Base-by-base conservation (phyloP, 2,888 invertebrate species). In the Hypomecis punctinalis region DNA sequence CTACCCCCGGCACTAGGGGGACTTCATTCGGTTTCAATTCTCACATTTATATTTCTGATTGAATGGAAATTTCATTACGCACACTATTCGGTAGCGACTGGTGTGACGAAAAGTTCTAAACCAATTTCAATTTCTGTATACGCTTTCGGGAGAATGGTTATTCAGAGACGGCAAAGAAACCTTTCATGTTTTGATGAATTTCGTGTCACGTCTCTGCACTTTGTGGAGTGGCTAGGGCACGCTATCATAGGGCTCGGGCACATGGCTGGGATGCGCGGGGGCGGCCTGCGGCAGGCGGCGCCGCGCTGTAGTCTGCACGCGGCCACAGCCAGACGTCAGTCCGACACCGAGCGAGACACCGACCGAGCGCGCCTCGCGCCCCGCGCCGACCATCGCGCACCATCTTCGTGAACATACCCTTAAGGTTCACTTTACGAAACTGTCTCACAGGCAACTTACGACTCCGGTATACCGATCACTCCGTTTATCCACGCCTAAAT, bases 321-420 rank as follows among this genome's bases (percentile, higher is more conserved):
- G 66, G 72, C 74, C 76, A 71, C 71, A 69, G 76, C 75, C 79
- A 80, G 84, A 77, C 86, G 90, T 86, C 90, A 91, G 93, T 92
- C 77, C 81, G 78, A 81, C 80, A 81, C 83, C 81, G 86, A 86
- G 84, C 90, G 88, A 90, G 90, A 86, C 79, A 84, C 89, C 84
- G 88, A 78, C 81, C 88, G 90, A 86, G 81, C 91, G 91, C 86
- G 90, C 86, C 80, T 84, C 85, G 87, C 88, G 83, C 81, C 71
- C 52, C 47, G 57, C 78, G 76, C 79, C 75, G 76, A 84, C 85
- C 82, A 79, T 85, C 87, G 76, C 75, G 74, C 69, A 62, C 54
- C 59, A 57, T 65, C 65, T 67, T 71, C 62, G 67, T 47, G 42
- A 61, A 63, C 65, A 63, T 60, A 62, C 52, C 68, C 66, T 37